A percentile compares a stretch with the other conserved stretches of the same genome.
Conservation (phyloP, 2,797 vertebrate genomes). For the Tenualosa thibaudeaui region DNA sequence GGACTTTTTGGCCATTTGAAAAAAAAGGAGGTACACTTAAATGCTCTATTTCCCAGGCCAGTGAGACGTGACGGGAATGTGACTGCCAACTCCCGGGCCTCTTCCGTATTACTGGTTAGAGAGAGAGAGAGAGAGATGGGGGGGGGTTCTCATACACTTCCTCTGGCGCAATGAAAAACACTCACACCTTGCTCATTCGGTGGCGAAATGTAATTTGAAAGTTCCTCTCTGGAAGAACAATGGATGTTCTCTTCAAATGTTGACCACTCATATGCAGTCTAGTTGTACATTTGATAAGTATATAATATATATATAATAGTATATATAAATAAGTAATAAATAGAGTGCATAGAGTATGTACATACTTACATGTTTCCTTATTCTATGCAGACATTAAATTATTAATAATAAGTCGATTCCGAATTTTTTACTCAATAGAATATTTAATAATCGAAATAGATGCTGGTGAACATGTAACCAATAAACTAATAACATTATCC, state of each 20-base stretch:
- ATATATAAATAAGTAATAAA: too few relatives aligned
- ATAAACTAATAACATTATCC: background rate
- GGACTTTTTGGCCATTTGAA: conserved; percentile 62
- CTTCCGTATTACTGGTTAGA: conserved; percentile 57
- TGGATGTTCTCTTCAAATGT: background rate
- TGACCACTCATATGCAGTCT: background rate
- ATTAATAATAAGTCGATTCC: background rate
- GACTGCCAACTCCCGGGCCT: conserved; percentile 67
- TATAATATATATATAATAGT: too few relatives aligned
- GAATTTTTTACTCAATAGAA: background rate
- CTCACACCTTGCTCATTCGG: conserved; percentile 1
- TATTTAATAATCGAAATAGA: too few relatives aligned
- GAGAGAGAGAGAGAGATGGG: too few relatives aligned
- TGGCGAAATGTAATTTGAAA: conserved; percentile 5
- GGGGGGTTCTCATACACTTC: background rate
- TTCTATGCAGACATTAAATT: background rate
- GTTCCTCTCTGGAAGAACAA: background rate
- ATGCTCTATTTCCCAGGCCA: conserved; percentile 77
- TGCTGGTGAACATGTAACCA: background rate
- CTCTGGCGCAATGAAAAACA: background rate
- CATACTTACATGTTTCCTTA: background rate
- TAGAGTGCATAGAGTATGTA: background rate
- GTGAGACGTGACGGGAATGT: conserved; percentile 76
- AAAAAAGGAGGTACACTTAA: conserved; percentile 66
- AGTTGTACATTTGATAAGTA: background rate